Conservation (phyloP, 2,888 invertebrate species). For the Dorcus hopei region DNA sequence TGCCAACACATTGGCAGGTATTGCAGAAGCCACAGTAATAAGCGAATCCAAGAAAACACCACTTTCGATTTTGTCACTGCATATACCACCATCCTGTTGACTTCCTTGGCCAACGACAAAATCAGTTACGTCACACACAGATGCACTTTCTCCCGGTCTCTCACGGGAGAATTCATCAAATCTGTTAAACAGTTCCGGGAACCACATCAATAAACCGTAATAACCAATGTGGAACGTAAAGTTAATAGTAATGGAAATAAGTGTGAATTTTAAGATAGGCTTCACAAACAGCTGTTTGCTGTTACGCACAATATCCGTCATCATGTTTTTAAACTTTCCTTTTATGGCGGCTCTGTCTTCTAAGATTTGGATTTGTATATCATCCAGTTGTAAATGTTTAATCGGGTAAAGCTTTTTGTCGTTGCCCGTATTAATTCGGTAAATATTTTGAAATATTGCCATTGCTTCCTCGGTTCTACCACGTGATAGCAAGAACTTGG, state of each 20-base stretch:
- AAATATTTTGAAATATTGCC: conserved; percentile 77
- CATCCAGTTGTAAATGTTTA: conserved; percentile 64
- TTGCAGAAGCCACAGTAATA: conserved; percentile 81
- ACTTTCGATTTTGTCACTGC: conserved; percentile 70
- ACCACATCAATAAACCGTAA: conserved; percentile 97
- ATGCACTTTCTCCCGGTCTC: conserved; percentile 64
- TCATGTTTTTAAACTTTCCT: conserved; percentile 70
- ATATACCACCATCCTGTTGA: conserved; percentile 57
- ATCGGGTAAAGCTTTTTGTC: conserved; percentile 74
- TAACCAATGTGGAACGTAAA: conserved; percentile 94
- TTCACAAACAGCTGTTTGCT: conserved; percentile 77
- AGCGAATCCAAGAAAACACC: conserved; percentile 83
- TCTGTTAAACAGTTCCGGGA: conserved; percentile 89
- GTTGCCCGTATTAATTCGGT: conserved; percentile 76
- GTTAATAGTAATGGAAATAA: conserved; percentile 84
- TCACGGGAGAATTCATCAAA: conserved; percentile 75
- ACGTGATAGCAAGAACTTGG: conserved; percentile 79
- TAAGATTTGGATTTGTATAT: conserved; percentile 39
- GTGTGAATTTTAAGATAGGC: conserved; percentile 78
- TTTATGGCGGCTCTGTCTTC: conserved; percentile 54
- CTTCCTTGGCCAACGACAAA: conserved; percentile 69
- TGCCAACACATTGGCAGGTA: conserved; percentile 82
- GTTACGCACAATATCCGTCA: conserved; percentile 74
- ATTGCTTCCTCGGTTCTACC: conserved; percentile 79
- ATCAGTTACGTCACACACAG: conserved; percentile 73